phyloP scores from a whole-genome alignment of 2,888 invertebrate genomes.

The Mesoligia furuncula region DNA sequence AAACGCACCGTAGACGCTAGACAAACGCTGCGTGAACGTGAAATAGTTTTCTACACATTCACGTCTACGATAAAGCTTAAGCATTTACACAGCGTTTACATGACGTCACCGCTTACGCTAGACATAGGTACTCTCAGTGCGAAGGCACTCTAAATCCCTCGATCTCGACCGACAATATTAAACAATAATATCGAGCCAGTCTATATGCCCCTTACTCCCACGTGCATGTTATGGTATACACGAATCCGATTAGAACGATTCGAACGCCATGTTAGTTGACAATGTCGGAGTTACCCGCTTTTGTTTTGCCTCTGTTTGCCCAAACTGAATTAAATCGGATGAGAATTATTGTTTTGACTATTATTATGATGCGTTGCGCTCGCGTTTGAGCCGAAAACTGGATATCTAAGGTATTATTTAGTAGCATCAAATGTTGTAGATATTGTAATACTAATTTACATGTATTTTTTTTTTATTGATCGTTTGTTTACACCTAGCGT shows the following conservation, averaged over 20 bases:
- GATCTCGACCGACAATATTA: slow-evolving; percentile 17
- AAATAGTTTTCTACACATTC: not conserved
- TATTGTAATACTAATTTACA: not conserved
- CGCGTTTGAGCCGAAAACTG: slow-evolving; percentile 21
- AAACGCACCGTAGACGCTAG: not conserved
- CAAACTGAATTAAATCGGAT: slow-evolving; percentile 60
- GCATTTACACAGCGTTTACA: not conserved
- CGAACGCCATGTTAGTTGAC: slow-evolving; percentile 60
- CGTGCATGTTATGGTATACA: slow-evolving; percentile 60
- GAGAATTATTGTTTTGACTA: slow-evolving; percentile 59
- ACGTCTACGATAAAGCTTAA: not conserved
- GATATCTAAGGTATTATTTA: slow-evolving; percentile 18
- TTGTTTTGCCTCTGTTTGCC: slow-evolving; percentile 55
- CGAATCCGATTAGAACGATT: slow-evolving; percentile 64
- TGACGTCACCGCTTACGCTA: not conserved
- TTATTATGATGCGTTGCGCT: slow-evolving; percentile 44
- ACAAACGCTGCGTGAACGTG: not conserved
- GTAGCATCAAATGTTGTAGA: not conserved
- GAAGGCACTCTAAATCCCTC: slow-evolving; percentile 20
- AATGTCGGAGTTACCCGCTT: slow-evolving; percentile 59
- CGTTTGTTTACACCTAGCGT: not conserved
- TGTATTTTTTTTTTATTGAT: not conserved
- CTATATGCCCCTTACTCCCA: slow-evolving; percentile 43
- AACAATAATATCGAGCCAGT: slow-evolving; percentile 47
- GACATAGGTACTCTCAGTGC: slow-evolving; percentile 1